Evolutionary conservation across 2,888 invertebrate genomes (phyloP).

Genomic region (Cepaea hortensis): DNA sequence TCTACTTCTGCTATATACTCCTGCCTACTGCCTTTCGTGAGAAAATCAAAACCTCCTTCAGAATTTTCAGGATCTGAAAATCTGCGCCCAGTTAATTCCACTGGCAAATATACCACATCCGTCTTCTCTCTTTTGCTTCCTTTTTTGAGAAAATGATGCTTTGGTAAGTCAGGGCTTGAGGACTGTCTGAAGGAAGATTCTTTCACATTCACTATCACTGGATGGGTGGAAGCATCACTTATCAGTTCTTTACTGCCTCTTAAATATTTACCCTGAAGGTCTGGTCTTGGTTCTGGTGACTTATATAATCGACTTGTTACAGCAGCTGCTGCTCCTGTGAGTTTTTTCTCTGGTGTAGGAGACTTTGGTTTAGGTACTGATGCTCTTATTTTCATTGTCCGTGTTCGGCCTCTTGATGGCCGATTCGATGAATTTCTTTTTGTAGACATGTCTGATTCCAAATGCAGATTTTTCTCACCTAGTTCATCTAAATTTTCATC

Average conservation of each 20-base stretch:
- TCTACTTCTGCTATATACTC: slow-evolving; percentile 12
- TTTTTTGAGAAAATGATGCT: slow-evolving; percentile 39
- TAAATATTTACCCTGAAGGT: slow-evolving; percentile 43
- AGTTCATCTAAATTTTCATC: background rate
- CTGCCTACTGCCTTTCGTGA: slow-evolving; percentile 34
- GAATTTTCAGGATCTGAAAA: background rate
- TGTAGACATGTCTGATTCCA: background rate
- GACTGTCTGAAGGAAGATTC: slow-evolving; percentile 32
- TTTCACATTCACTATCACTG: slow-evolving; percentile 18
- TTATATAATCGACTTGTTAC: slow-evolving; percentile 65
- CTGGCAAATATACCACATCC: background rate
- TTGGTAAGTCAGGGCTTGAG: slow-evolving; percentile 28
- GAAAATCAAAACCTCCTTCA: slow-evolving; percentile 1
- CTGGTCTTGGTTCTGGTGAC: slow-evolving; percentile 56
- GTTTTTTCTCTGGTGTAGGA: slow-evolving; percentile 38
- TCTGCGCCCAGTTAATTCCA: slow-evolving; percentile 4
- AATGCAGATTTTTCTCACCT: background rate
- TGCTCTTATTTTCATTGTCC: slow-evolving; percentile 29
- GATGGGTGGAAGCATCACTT: slow-evolving; percentile 26
- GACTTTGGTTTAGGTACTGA: background rate
- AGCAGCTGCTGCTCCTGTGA: slow-evolving; percentile 50
- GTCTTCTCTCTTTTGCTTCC: slow-evolving; percentile 40
- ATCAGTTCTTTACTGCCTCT: slow-evolving; percentile 44
- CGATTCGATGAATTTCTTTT: slow-evolving; percentile 44
- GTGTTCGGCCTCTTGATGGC: slow-evolving; percentile 53